Percentiles rank a stretch among this genome's conserved stretches.
Evolutionary conservation across 2,797 vertebrate genomes (phyloP).

Genomic region (Propithecus deckenii): DNA sequence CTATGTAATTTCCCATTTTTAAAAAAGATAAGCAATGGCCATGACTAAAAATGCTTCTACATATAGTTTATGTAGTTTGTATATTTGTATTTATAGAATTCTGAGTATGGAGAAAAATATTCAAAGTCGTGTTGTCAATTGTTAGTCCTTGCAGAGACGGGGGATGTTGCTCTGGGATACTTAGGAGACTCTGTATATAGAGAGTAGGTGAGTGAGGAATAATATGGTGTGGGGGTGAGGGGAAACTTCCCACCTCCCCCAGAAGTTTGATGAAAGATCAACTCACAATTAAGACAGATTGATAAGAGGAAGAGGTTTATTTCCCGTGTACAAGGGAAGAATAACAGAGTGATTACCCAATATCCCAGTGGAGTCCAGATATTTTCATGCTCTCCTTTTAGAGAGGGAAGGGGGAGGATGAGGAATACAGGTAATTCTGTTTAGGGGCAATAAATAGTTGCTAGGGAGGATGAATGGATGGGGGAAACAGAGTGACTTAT

Average conservation of each 20-base stretch:
- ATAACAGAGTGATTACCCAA: neutral
- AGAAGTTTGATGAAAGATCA: neutral
- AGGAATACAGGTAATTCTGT: neutral
- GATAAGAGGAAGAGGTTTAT: neutral
- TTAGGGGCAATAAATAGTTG: neutral
- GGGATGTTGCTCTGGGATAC: neutral
- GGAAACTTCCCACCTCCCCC: no score
- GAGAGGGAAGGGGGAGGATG: neutral
- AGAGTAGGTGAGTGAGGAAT: neutral
- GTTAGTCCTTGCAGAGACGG: neutral
- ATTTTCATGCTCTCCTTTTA: neutral
- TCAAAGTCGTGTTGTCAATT: neutral
- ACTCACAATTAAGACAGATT: neutral
- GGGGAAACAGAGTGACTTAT: neutral
- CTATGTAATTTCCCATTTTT: neutral
- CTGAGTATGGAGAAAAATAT: neutral
- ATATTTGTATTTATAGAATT: neutral
- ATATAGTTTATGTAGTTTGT: neutral
- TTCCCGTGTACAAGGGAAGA: neutral
- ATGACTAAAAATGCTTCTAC: neutral
- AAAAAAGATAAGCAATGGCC: neutral
- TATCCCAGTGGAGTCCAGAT: neutral
- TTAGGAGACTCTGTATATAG: neutral
- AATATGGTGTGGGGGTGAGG: no score
- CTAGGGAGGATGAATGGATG: neutral